Conservation (phyloP, 2,113 vertebrate species). For the Neomonachus schauinslandi region DNA sequence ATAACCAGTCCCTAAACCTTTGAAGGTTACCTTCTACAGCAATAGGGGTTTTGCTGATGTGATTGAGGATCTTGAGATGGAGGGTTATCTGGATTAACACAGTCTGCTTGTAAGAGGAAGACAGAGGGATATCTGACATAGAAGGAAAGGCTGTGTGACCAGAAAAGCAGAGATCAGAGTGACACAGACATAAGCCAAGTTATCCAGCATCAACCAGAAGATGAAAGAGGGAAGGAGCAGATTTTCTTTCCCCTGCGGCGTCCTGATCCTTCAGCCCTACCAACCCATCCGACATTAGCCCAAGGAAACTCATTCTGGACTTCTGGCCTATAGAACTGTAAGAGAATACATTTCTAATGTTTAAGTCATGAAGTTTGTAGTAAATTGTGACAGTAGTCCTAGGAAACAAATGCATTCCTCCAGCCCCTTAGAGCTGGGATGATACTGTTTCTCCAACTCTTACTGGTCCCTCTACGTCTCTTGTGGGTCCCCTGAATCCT, state of each 20-base stretch:
- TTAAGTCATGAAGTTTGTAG: neutral
- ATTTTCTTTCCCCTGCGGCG: neutral
- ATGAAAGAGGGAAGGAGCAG: neutral
- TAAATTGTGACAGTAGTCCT: neutral
- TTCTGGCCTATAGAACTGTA: neutral
- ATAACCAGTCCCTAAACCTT: neutral
- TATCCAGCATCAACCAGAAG: neutral
- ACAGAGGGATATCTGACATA: neutral
- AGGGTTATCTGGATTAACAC: neutral
- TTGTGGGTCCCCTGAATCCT: neutral
- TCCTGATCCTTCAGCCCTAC: neutral
- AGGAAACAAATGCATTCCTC: neutral
- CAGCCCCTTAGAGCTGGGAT: neutral
- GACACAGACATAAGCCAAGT: neutral
- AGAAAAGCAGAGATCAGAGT: neutral
- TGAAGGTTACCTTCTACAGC: neutral
- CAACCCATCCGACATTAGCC: neutral
- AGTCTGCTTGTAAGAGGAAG: neutral
- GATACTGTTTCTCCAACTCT: neutral
- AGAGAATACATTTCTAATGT: neutral
- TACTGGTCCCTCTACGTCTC: neutral
- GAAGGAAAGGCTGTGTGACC: neutral
- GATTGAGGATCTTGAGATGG: neutral
- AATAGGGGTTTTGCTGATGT: neutral
- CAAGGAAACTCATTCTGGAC: neutral